A percentile compares a stretch with the other conserved stretches of the same genome.
Evolutionary conservation across 1,140 invertebrate genomes (phyloP).

Genomic region (Penaeus chinensis): DNA sequence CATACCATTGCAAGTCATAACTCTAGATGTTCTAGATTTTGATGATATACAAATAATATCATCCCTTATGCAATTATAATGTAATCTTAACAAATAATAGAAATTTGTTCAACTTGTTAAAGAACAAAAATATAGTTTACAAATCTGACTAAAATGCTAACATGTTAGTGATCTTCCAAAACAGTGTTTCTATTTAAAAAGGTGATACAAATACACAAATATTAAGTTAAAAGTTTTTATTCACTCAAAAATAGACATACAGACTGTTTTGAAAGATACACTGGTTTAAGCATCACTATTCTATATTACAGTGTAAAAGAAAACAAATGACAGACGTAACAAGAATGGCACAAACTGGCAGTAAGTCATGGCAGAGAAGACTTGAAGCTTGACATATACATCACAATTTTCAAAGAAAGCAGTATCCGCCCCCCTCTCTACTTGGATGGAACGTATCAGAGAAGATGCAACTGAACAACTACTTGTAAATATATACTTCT

Average conservation of each 20-base stretch:
- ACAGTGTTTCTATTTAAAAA: not conserved
- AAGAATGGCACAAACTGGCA: not conserved
- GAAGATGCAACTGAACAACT: too few relatives aligned
- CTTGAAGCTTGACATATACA: not conserved
- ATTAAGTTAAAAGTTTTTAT: not conserved
- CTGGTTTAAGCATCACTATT: not conserved
- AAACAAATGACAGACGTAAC: not conserved
- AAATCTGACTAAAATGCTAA: too few relatives aligned
- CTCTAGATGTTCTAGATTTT: too few relatives aligned
- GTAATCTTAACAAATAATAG: too few relatives aligned
- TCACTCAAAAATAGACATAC: not conserved
- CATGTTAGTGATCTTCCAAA: not conserved
- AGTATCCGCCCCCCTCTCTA: too few relatives aligned
- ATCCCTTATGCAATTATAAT: too few relatives aligned
- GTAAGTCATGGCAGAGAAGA: not conserved
- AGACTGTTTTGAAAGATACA: constrained; percentile 26
- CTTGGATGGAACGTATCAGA: too few relatives aligned
- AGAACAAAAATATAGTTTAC: too few relatives aligned
- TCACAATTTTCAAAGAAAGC: not conserved
- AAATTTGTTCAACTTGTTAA: too few relatives aligned
- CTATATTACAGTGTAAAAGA: not conserved
- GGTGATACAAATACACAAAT: not conserved
- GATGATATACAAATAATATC: too few relatives aligned
- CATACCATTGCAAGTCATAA: too few relatives aligned
- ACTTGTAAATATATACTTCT: too few relatives aligned